phyloP scores from a whole-genome alignment of 2,797 vertebrate genomes.

The Lepilemur ruficaudatus region DNA sequence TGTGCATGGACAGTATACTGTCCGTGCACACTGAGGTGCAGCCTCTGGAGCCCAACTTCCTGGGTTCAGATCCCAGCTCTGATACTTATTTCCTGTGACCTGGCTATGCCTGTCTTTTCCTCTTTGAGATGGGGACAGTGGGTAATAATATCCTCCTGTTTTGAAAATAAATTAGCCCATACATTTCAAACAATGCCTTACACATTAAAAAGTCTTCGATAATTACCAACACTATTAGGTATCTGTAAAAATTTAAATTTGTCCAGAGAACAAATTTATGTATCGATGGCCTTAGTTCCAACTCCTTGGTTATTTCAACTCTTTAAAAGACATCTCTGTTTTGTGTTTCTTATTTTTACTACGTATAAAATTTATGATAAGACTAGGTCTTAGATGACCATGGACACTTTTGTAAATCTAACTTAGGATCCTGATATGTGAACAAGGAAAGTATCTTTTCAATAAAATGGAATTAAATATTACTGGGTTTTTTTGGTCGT shows the following conservation, averaged over 20 bases:
- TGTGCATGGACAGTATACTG: neutral
- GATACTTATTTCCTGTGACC: neutral
- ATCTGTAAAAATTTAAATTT: neutral
- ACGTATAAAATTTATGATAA: neutral
- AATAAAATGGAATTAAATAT: neutral
- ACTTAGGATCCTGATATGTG: neutral
- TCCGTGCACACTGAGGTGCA: neutral
- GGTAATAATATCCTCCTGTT: accelerated
- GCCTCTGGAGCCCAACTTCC: neutral
- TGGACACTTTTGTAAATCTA: neutral
- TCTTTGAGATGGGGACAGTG: neutral
- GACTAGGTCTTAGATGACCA: neutral
- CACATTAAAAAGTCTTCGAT: neutral
- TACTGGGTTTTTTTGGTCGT: neutral
- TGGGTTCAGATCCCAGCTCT: neutral
- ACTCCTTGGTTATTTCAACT: neutral
- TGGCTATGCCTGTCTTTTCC: constrained; percentile 1
- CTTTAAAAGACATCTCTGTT: neutral
- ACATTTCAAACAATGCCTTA: neutral
- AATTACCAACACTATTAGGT: neutral
- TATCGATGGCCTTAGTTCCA: neutral
- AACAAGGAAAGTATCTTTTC: neutral
- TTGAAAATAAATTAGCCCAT: neutral
- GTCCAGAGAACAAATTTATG: neutral
- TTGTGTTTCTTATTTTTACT: neutral